Percentiles rank a stretch among this genome's conserved stretches.
Evolutionary conservation across 2,888 invertebrate species (phyloP).

Genomic region (Cheilosia urbana): DNA sequence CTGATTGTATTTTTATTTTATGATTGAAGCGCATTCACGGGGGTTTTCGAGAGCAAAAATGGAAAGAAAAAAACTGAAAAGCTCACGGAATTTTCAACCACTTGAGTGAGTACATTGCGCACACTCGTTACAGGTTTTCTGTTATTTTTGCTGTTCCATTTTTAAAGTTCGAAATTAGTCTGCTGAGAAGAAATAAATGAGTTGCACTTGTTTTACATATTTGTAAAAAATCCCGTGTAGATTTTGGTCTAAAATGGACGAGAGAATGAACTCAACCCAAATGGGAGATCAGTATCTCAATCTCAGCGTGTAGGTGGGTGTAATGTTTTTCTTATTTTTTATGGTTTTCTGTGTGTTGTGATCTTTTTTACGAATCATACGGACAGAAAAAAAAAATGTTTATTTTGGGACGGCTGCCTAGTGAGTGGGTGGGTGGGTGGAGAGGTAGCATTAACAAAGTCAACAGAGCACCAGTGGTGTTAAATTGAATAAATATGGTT

Average conservation of each 20-base stretch:
- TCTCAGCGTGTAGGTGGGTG: constrained; percentile 11
- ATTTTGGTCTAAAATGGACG: no score
- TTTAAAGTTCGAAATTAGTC: background rate
- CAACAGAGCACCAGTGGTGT: background rate
- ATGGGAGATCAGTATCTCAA: background rate
- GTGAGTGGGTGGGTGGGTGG: constrained; percentile 33
- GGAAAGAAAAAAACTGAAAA: background rate
- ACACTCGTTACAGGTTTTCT: constrained; percentile 18
- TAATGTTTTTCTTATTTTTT: constrained; percentile 31
- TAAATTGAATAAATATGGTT: constrained; percentile 7
- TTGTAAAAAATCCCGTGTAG: no score
- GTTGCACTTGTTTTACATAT: constrained; percentile 7
- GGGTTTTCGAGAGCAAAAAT: constrained; percentile 28
- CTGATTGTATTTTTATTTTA: constrained; percentile 36
- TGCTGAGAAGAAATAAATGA: constrained; percentile 20
- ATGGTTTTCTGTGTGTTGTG: constrained; percentile 35
- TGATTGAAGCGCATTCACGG: background rate
- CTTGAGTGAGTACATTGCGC: constrained; percentile 62
- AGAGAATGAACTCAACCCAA: background rate
- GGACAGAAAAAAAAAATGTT: constrained; percentile 32
- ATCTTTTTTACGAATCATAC: constrained; percentile 23
- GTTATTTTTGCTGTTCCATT: background rate
- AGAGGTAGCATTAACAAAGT: background rate
- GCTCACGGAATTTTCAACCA: constrained; percentile 39
- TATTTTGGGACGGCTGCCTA: constrained; percentile 37